Evolutionary conservation across 2,113 vertebrate genomes (phyloP), one percentile per base, ranked within the genome.

Genomic region (Oreocharis arfaki): DNA sequence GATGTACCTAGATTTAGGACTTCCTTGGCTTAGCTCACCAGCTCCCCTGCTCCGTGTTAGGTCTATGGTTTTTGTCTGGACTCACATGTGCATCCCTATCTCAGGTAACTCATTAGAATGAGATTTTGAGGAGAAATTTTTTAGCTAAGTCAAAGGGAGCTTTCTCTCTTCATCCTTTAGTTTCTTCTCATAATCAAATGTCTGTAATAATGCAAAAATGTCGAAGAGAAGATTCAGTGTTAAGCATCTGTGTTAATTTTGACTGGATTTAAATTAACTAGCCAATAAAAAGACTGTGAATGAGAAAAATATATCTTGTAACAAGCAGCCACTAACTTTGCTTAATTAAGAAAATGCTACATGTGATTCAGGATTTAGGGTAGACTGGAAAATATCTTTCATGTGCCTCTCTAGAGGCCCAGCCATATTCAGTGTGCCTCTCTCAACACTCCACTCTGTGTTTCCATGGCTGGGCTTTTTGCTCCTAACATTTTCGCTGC

Each of bases 21-120:
- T 84, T 81, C 22, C 10, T 27, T 56, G 73, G 20, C 30, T 14
- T 5, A 30, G 33, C 67, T 89, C 12, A 28, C 33, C 27, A 60
- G 22, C 30, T 39, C 8, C 28, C 13, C 47, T 63, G 22, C 44
- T 87, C 0, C 1, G 0, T n/a, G 11, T 42, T 71, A 68, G 13
- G 7, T 69, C 50, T 77, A 44, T 60, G 60, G 14, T 65, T 82
- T 74, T 56, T 81, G n/a, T 10, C n/a, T 63, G 53, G 53, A 23
- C 22, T 80, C 11, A 13, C 5, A 4, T 5, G 9, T 39, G 61
- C 21, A n/a, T n/a, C 64, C 20, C 46, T 64, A 32, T 33, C 27
- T 61, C 10, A 41, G 16, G 15, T 22, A 79, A 59, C 21, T 23
- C 17, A 24, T 39, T 46, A 46, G 33, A 65, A 37, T 11, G 64